These are phyloP conservation scores for Tenebrosternarchus preto DNA, from an alignment of 2,113 vertebrate genomes.

Conservation along the genomic window DNA sequence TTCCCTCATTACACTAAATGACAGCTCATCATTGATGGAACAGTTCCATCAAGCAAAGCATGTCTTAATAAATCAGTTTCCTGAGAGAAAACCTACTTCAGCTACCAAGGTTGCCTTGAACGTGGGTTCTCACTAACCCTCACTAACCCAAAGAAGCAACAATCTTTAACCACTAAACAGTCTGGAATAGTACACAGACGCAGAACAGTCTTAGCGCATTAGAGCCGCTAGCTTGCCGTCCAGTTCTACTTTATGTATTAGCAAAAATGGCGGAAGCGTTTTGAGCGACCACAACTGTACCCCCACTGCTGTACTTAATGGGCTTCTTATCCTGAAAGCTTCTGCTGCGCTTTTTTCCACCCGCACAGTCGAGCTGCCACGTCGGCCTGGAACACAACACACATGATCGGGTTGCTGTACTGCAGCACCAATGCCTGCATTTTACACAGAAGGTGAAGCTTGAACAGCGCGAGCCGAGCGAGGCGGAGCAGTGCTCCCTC, in stretches of 20 bases:
- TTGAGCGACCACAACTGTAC: conserved; percentile 22
- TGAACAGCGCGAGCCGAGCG: too few species aligned
- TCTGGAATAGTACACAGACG: not conserved
- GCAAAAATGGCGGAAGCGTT: conserved; percentile 13
- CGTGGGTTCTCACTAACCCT: conserved; percentile 7
- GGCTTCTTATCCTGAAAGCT: not conserved
- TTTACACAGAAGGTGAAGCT: too few species aligned
- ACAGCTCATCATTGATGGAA: conserved; percentile 37
- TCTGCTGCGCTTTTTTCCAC: conserved; percentile 6
- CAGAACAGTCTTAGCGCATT: conserved; percentile 37
- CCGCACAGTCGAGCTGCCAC: conserved; percentile 5
- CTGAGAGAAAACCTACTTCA: conserved; percentile 65
- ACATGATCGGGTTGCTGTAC: not conserved
- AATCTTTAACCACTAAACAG: conserved; percentile 23
- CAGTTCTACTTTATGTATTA: conserved; percentile 13
- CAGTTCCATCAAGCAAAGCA: conserved; percentile 46
- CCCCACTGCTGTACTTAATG: not conserved
- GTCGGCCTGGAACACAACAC: not conserved
- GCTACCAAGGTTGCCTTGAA: conserved; percentile 9
- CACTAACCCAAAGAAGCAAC: conserved; percentile 30
- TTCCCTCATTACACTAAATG: conserved; percentile 44
- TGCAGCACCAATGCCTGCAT: conserved; percentile 37
- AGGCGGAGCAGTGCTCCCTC: too few species aligned
- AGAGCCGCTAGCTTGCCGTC: conserved; percentile 22
- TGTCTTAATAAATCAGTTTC: conserved; percentile 63